These are phyloP conservation scores for Serinus canaria DNA, from an alignment of 2,113 vertebrate genomes.

Conservation along the genomic window DNA sequence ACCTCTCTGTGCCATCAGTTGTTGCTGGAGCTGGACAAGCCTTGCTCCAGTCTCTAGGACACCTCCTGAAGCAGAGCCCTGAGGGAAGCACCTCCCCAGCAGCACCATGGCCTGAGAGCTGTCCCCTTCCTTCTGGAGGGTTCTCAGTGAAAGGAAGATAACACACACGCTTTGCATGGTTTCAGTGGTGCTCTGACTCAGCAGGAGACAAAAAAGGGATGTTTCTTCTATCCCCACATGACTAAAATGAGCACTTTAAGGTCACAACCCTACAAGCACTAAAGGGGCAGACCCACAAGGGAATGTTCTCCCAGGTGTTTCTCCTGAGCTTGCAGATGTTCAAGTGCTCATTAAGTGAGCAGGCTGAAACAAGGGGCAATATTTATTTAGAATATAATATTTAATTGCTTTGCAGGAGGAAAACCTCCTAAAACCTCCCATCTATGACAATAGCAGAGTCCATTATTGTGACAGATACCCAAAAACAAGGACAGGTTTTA, in stretches of 20 bases:
- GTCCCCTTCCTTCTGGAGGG: not conserved
- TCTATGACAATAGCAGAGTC: not conserved
- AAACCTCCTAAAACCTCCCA: not conserved
- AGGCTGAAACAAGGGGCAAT: not conserved
- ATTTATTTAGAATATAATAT: not conserved
- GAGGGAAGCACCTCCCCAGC: not conserved
- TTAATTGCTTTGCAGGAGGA: not conserved
- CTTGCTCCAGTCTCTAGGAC: not conserved
- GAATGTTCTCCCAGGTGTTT: not conserved
- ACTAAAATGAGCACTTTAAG: not conserved
- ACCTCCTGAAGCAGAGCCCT: not conserved
- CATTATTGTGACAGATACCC: not conserved
- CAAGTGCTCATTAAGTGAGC: not conserved
- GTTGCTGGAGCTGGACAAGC: not conserved
- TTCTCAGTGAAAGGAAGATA: not conserved
- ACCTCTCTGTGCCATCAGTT: accelerated
- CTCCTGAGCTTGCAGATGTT: not conserved
- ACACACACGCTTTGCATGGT: not conserved
- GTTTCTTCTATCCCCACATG: not conserved
- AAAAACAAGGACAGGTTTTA: not conserved
- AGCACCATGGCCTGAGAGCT: not conserved
- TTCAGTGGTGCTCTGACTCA: not conserved
- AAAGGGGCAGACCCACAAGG: not conserved
- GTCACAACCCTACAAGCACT: not conserved
- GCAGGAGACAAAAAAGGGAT: not conserved